A percentile compares a stretch with the other conserved stretches of the same genome.
These are phyloP conservation scores for Drosophila erecta DNA, from an alignment of 1,140 invertebrate genomes.

Conservation along the genomic window DNA sequence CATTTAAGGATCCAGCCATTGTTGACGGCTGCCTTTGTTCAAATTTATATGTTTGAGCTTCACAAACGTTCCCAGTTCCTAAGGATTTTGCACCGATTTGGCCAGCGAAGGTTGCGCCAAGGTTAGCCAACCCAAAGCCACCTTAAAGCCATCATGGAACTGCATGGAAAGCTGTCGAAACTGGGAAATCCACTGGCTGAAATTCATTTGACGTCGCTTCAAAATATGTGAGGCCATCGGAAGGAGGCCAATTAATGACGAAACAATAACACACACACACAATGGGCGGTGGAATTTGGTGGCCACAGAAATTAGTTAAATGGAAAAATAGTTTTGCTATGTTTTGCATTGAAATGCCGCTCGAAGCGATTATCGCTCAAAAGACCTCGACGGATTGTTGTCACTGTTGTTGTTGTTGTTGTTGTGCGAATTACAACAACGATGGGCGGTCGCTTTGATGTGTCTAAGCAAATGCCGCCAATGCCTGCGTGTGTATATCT, in stretches of 20 bases:
- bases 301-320: slow-evolving; percentile 76
- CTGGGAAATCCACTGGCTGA: slow-evolving; percentile 30
- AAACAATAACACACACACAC: slow-evolving; percentile 45
- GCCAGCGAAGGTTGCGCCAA: slow-evolving; percentile 61
- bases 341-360: slow-evolving; percentile 79
- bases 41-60: slow-evolving; percentile 62
- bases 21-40: slow-evolving; percentile 57
- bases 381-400: slow-evolving; percentile 73
- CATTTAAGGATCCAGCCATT: slow-evolving; percentile 32
- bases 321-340: slow-evolving; percentile 79
- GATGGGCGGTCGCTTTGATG: slow-evolving; percentile 66
- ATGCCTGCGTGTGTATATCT: slow-evolving; percentile 47
- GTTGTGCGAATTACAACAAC: slow-evolving; percentile 58
- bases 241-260: slow-evolving; percentile 71
- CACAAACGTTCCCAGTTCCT: slow-evolving; percentile 57
- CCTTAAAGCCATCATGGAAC: slow-evolving; percentile 2
- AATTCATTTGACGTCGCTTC: slow-evolving; percentile 20
- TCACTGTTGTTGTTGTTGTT: background rate
- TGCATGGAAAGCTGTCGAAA: slow-evolving; percentile 3
- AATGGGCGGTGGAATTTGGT: slow-evolving; percentile 50
- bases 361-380: slow-evolving; percentile 69
- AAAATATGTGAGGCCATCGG: slow-evolving; percentile 36
- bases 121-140: slow-evolving; percentile 58
- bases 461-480: slow-evolving; percentile 33
- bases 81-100: slow-evolving; percentile 47